Evolutionary conservation across 1,140 invertebrate genomes (phyloP).

Genomic region (Homarus americanus): DNA sequence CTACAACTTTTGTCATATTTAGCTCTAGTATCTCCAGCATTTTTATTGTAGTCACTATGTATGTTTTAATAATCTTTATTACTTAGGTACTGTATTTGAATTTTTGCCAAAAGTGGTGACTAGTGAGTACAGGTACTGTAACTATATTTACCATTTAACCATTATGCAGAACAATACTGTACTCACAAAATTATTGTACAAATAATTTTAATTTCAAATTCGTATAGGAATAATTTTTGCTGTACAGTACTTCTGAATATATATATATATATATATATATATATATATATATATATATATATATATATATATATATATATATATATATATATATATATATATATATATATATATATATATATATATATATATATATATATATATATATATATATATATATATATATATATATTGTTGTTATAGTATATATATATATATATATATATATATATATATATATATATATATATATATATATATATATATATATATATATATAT

Average conservation of each 20-base stretch:
- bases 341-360: constrained; percentile 29
- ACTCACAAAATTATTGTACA: too few species aligned
- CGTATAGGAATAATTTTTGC: background rate
- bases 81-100: too few species aligned
- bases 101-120: too few species aligned
- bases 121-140: too few species aligned
- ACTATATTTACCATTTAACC: too few species aligned
- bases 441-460: background rate
- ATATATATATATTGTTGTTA: background rate
- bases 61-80: too few species aligned
- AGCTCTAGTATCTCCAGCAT: too few species aligned
- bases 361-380: constrained; percentile 29
- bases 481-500: background rate
- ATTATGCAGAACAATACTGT: too few species aligned
- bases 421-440: background rate
- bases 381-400: background rate
- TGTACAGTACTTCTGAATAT: background rate
- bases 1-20: too few species aligned
- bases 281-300: constrained; percentile 34
- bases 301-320: constrained; percentile 27
- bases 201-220: too few species aligned
- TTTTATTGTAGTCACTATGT: too few species aligned
- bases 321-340: constrained; percentile 29
- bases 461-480: background rate
- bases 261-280: constrained; percentile 26